Percentiles rank a stretch among this genome's conserved stretches.
Evolutionary conservation across 2,888 invertebrate species (phyloP).

Genomic region (Campoplex capitator): DNA sequence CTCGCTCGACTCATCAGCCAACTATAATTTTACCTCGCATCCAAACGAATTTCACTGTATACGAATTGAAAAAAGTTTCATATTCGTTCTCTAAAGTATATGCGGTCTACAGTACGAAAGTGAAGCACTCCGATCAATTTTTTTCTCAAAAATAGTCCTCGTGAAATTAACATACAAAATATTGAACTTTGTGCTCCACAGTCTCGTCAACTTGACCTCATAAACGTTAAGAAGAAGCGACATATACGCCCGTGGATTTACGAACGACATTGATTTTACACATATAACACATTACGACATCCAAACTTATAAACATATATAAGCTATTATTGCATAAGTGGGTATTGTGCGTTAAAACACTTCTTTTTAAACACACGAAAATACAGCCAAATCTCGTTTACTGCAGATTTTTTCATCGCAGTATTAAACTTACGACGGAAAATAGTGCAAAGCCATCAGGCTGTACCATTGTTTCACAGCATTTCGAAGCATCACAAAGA

Average conservation of each 20-base stretch:
- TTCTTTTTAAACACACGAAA: neutral
- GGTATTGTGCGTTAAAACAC: slow-evolving; percentile 2
- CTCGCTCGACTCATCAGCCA: slow-evolving; percentile 53
- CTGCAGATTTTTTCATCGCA: slow-evolving; percentile 14
- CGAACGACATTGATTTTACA: slow-evolving; percentile 52
- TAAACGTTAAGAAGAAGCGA: slow-evolving; percentile 45
- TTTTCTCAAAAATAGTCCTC: neutral
- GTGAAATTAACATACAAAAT: neutral
- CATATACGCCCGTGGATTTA: slow-evolving; percentile 34
- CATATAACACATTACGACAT: slow-evolving; percentile 43
- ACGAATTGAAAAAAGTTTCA: slow-evolving; percentile 11
- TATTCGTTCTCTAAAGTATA: slow-evolving; percentile 8
- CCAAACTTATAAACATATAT: neutral
- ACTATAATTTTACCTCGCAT: slow-evolving; percentile 47
- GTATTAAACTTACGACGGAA: slow-evolving; percentile 9
- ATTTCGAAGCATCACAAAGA: slow-evolving; percentile 32
- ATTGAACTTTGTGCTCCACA: slow-evolving; percentile 22
- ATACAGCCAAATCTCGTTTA: slow-evolving; percentile 24
- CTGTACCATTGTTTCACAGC: slow-evolving; percentile 8
- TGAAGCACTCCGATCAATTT: slow-evolving; percentile 27
- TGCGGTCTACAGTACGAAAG: neutral
- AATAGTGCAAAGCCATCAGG: slow-evolving; percentile 19
- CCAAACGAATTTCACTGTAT: slow-evolving; percentile 61
- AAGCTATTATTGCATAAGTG: slow-evolving; percentile 7
- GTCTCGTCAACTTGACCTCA: slow-evolving; percentile 38